phyloP scores from a whole-genome alignment of 92 coral and sea anemone genomes.

The Diadumene lineata region DNA sequence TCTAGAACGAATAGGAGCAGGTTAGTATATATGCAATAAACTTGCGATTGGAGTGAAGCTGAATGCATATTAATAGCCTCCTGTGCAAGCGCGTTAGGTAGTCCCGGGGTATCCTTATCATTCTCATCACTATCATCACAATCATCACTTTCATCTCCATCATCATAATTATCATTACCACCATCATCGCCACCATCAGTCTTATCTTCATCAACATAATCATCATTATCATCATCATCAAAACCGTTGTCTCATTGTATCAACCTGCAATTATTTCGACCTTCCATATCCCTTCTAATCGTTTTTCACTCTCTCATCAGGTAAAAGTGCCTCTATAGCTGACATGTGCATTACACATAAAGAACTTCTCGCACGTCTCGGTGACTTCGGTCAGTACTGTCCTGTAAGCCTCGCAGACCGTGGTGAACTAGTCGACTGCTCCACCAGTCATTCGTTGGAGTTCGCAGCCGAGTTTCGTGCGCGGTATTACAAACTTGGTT shows the following conservation, averaged over 20 bases:
- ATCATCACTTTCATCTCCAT: not conserved
- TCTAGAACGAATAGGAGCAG: slow-evolving; percentile 77
- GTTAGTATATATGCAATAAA: too few relatives aligned
- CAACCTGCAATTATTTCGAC: not conserved
- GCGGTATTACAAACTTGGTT: slow-evolving; percentile 93
- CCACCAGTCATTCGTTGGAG: slow-evolving; percentile 73
- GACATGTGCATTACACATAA: slow-evolving; percentile 96
- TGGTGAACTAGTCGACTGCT: slow-evolving; percentile 94
- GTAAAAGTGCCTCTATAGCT: slow-evolving; percentile 88
- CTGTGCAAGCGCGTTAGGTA: too few relatives aligned
- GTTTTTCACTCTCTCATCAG: slow-evolving; percentile 30
- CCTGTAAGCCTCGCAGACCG: slow-evolving; percentile 97
- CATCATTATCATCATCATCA: not conserved
- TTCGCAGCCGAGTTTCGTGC: slow-evolving; percentile 97
- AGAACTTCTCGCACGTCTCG: slow-evolving; percentile 81
- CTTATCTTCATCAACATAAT: not conserved
- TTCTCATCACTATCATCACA: not conserved
- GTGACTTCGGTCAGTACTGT: slow-evolving; percentile 92
- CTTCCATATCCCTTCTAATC: not conserved
- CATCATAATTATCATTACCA: not conserved
- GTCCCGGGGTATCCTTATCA: too few relatives aligned
- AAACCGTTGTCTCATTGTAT: not conserved
- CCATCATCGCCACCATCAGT: not conserved
- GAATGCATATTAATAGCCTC: too few relatives aligned
- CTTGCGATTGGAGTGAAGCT: too few relatives aligned